Conservation (phyloP, 2,888 invertebrate species). For the Pollenia labialis region DNA sequence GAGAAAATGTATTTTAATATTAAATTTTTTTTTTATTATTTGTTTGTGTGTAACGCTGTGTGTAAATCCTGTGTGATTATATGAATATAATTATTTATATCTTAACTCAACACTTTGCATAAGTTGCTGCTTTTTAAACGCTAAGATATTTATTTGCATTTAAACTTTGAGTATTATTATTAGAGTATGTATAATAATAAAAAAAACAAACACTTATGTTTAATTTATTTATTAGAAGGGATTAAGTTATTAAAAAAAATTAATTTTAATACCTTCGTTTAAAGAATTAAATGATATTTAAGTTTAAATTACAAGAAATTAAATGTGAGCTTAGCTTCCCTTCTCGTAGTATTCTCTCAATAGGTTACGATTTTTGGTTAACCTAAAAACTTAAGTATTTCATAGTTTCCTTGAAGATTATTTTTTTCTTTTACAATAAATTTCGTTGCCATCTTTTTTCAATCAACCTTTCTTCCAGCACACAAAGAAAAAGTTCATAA, state of each 20-base stretch:
- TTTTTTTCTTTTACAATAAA: neutral
- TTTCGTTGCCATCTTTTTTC: neutral
- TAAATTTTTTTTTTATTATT: neutral
- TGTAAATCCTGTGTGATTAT: slow-evolving; percentile 34
- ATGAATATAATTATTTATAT: slow-evolving; percentile 46
- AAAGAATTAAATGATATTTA: neutral
- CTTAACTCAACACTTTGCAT: slow-evolving; percentile 47
- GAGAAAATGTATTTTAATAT: slow-evolving; percentile 54
- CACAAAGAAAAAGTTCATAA: slow-evolving; percentile 24
- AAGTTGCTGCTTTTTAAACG: slow-evolving; percentile 22
- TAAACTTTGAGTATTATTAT: slow-evolving; percentile 15
- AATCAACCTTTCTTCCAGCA: neutral
- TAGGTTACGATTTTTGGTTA: no score
- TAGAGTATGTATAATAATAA: slow-evolving; percentile 1
- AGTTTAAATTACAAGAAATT: neutral
- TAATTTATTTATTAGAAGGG: slow-evolving; percentile 44
- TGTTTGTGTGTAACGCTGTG: neutral
- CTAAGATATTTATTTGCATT: slow-evolving; percentile 48
- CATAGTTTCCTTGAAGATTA: neutral
- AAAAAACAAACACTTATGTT: neutral
- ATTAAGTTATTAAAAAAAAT: slow-evolving; percentile 6
- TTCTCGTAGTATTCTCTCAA: no score
- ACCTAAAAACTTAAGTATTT: neutral
- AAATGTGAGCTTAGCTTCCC: neutral
- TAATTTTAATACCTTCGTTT: neutral